Evolutionary conservation across 2,113 vertebrate species (phyloP).

Genomic region (Aegithalos caudatus): DNA sequence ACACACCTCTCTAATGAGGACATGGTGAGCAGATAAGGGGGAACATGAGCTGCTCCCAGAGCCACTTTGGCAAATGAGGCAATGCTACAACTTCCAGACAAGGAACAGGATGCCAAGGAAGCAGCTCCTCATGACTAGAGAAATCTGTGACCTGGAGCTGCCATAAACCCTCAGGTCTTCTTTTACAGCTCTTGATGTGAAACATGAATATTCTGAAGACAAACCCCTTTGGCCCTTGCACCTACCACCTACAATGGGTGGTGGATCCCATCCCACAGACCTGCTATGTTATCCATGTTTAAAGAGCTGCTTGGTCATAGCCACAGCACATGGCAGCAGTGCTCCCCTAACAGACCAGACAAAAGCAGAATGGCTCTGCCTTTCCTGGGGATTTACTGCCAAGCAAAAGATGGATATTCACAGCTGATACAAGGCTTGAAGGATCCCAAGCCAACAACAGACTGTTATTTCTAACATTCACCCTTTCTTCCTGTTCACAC

Average conservation of each 20-base stretch:
- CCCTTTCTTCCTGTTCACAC: constrained; percentile 54
- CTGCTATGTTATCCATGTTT: fast-evolving
- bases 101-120: fast-evolving
- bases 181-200: background rate
- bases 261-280: background rate
- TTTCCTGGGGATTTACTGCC: constrained; percentile 30
- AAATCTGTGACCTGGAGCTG: background rate
- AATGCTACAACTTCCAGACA: background rate
- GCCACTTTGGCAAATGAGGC: fast-evolving
- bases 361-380: background rate
- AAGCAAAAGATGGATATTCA: background rate
- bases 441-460: background rate
- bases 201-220: background rate
- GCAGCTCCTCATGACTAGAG: background rate
- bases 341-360: background rate
- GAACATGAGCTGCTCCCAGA: background rate
- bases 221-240: background rate
- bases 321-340: fast-evolving
- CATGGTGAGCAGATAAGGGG: fast-evolving
- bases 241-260: fast-evolving
- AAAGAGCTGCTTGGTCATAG: background rate
- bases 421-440: background rate
- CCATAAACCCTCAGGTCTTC: background rate
- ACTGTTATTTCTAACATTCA: constrained; percentile 49
- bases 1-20: background rate